phyloP scores from a whole-genome alignment of 1,140 invertebrate genomes.

The Riptortus pedestris region DNA sequence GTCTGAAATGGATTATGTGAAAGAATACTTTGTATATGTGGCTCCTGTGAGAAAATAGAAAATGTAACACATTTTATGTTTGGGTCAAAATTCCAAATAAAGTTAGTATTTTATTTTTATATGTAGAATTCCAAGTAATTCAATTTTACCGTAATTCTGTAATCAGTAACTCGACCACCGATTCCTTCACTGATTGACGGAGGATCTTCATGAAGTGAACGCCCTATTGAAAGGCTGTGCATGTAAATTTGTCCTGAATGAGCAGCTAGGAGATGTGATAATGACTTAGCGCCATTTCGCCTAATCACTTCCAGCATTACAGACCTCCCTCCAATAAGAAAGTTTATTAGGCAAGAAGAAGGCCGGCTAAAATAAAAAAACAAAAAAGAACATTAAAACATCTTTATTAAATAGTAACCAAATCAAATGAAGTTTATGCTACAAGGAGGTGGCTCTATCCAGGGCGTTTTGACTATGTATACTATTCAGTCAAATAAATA shows the following conservation, averaged over 20 bases:
- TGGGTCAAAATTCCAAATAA: too few species aligned
- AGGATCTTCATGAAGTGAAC: conserved; percentile 86
- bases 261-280: conserved; percentile 84
- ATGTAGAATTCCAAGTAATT: too few species aligned
- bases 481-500: too few species aligned
- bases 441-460: too few species aligned
- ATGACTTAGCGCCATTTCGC: conserved; percentile 62
- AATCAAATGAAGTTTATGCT: too few species aligned
- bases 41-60: too few species aligned
- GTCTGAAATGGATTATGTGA: too few species aligned
- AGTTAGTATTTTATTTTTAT: too few species aligned
- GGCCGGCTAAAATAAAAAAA: conserved; percentile 49
- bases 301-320: conserved; percentile 90
- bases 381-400: conserved; percentile 19
- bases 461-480: too few species aligned
- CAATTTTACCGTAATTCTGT: conserved; percentile 61
- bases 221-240: conserved; percentile 72
- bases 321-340: conserved; percentile 81
- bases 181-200: conserved; percentile 88
- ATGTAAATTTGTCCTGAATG: conserved; percentile 95
- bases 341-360: conserved; percentile 92
- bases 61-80: too few species aligned
- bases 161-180: conserved; percentile 87
- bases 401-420: conserved; percentile 12
- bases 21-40: too few species aligned